A percentile compares a stretch with the other conserved stretches of the same genome.
Evolutionary conservation across 2,888 invertebrate genomes (phyloP).

Genomic region (Chrysina gloriosa): DNA sequence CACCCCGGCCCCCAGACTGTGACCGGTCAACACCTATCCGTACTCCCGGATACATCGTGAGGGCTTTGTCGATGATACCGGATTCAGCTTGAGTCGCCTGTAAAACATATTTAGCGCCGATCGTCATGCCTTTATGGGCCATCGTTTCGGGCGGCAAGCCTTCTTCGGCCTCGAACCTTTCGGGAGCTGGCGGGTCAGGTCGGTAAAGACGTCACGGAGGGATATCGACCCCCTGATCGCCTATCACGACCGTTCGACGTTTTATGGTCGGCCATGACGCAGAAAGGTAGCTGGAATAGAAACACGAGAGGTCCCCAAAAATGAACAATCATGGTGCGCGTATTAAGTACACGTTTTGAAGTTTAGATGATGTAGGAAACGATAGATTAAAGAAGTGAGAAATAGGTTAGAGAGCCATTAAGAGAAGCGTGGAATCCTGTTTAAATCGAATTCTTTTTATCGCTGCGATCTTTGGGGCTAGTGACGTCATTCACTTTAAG

Average conservation of each 20-base stretch:
- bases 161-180: slow-evolving; percentile 78
- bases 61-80: slow-evolving; percentile 77
- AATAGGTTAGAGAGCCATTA: too few relatives aligned
- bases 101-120: slow-evolving; percentile 83
- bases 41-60: slow-evolving; percentile 79
- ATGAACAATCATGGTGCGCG: too few relatives aligned
- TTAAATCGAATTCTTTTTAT: too few relatives aligned
- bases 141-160: slow-evolving; percentile 75
- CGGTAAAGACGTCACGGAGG: slow-evolving; percentile 85
- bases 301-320: too few relatives aligned
- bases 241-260: slow-evolving; percentile 77
- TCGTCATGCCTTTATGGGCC: slow-evolving; percentile 90
- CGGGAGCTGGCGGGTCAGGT: too few relatives aligned
- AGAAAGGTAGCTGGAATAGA: slow-evolving; percentile 91
- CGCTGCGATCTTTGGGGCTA: too few relatives aligned
- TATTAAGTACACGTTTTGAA: too few relatives aligned
- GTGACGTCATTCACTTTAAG: too few relatives aligned
- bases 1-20: slow-evolving; percentile 91
- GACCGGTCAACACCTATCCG: slow-evolving; percentile 84
- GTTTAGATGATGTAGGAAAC: too few relatives aligned
- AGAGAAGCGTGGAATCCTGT: too few relatives aligned
- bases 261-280: slow-evolving; percentile 85
- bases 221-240: slow-evolving; percentile 89
- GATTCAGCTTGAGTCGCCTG: slow-evolving; percentile 72
- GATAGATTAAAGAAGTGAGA: too few relatives aligned